phyloP scores from a whole-genome alignment of 2,113 vertebrate species.

The Erpornis zantholeuca region DNA sequence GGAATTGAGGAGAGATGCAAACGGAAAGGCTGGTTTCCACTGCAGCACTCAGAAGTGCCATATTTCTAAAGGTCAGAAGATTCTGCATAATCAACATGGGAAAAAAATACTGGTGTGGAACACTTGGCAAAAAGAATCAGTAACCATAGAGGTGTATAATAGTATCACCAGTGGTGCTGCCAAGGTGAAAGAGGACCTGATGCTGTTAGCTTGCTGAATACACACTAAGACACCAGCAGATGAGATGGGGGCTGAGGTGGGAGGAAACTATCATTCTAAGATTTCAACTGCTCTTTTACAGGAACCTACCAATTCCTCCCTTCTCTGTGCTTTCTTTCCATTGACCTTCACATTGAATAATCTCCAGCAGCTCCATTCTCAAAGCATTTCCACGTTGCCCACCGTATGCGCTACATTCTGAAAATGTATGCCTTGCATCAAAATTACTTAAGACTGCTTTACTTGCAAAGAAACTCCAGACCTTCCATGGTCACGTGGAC shows the following conservation, averaged over 20 bases:
- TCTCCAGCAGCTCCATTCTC: not conserved
- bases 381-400: not conserved
- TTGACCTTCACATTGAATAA: not conserved
- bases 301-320: not conserved
- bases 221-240: not conserved
- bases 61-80: conserved; percentile 25
- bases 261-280: not conserved
- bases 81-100: not conserved
- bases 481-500: not conserved
- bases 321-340: not conserved
- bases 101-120: not conserved
- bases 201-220: not conserved
- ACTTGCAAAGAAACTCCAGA: not conserved
- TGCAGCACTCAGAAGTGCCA: not conserved
- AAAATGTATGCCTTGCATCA: not conserved
- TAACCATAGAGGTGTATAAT: not conserved
- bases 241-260: not conserved
- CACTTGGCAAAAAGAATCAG: not conserved
- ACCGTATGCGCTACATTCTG: not conserved
- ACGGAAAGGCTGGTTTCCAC: not conserved
- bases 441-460: not conserved
- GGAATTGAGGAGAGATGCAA: not conserved
- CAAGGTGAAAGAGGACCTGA: conserved; percentile 12
- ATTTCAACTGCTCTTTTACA: not conserved
- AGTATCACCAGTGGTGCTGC: not conserved